These are phyloP conservation scores for Sarcophaga carnaria DNA, from an alignment of 2,888 invertebrate genomes.

Conservation along the genomic window DNA sequence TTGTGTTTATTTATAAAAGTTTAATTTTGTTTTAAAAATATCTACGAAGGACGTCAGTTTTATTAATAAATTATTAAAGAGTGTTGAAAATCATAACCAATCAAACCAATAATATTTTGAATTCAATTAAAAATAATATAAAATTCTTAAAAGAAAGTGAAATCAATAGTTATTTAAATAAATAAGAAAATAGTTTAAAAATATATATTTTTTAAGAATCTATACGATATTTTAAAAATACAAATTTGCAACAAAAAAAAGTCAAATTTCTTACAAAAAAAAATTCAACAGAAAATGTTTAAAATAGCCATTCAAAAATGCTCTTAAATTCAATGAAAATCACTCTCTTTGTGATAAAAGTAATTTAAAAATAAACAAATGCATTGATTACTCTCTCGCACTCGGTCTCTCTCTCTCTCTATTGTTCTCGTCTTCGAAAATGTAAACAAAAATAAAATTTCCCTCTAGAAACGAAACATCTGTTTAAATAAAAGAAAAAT, in stretches of 20 bases:
- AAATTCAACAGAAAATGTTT: slow-evolving; percentile 38
- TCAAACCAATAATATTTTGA: neutral
- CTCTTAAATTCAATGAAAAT: neutral
- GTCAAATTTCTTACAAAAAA: slow-evolving; percentile 19
- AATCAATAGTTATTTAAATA: too few species aligned
- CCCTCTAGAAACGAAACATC: slow-evolving; percentile 73
- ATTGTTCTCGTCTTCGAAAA: slow-evolving; percentile 14
- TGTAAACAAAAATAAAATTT: slow-evolving; percentile 73
- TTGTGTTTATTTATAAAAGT: slow-evolving; percentile 66
- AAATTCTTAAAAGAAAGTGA: slow-evolving; percentile 16
- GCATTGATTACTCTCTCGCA: neutral
- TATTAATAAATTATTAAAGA: slow-evolving; percentile 36
- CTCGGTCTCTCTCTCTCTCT: neutral
- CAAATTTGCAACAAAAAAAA: neutral
- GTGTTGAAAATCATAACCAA: neutral
- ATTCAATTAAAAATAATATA: neutral
- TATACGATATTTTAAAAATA: neutral
- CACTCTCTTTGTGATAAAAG: slow-evolving; percentile 16
- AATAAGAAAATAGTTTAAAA: too few species aligned
- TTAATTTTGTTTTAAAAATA: slow-evolving; percentile 70
- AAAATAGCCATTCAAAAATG: slow-evolving; percentile 37
- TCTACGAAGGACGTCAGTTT: slow-evolving; percentile 70
- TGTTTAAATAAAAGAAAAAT: slow-evolving; percentile 67
- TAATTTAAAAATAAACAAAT: slow-evolving; percentile 2
- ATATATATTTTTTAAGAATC: neutral